Percentiles rank a stretch among this genome's conserved stretches.
Evolutionary conservation across 2,113 vertebrate genomes (phyloP).

Genomic region (Sus scrofa): T2T-Sscrofa CM000817.6:35506501-35507000

Average conservation of each 20-base stretch:
- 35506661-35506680: conserved; percentile 73
- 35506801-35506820: neutral
- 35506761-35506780: conserved; percentile 62
- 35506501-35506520: conserved; percentile 76
- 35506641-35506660: conserved; percentile 85
- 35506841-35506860: neutral
- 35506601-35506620: conserved; percentile 85
- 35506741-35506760: neutral
- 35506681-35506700: neutral
- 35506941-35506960: neutral
- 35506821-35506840: neutral
- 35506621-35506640: conserved; percentile 84
- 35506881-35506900: neutral
- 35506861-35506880: neutral
- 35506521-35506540: conserved; percentile 67
- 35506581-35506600: conserved; percentile 83
- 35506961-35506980: neutral
- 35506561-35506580: conserved; percentile 69
- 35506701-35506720: neutral
- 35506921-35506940: neutral
- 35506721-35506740: neutral
- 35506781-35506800: conserved; percentile 46
- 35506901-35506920: accelerated
- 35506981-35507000: neutral
- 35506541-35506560: conserved; percentile 75